Percentiles rank a stretch among this genome's conserved stretches.
Evolutionary conservation across 2,797 vertebrate genomes (phyloP).

Genomic region (Pseudopleuronectes americanus): DNA sequence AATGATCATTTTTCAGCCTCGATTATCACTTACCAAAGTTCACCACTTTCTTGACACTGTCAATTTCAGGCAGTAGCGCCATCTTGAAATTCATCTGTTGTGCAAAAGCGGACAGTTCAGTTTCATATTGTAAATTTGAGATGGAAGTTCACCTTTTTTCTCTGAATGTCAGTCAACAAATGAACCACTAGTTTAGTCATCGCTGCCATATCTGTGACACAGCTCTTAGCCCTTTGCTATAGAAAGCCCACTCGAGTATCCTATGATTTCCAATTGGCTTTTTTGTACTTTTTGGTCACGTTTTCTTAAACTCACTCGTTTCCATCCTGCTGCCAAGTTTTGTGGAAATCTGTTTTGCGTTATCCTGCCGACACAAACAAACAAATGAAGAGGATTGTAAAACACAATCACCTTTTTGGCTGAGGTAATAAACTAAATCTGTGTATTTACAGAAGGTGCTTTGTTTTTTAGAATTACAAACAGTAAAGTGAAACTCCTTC

Average conservation of each 20-base stretch:
- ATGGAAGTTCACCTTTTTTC: conserved; percentile 8
- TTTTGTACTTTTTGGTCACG: conserved; percentile 45
- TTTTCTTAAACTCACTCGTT: conserved; percentile 50
- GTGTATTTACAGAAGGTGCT: conserved; percentile 39
- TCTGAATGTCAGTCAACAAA: too few relatives aligned
- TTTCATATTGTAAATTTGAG: conserved; percentile 1
- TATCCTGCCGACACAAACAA: too few relatives aligned
- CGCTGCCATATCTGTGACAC: conserved; percentile 30
- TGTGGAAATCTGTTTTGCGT: too few relatives aligned
- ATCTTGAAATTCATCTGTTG: conserved; percentile 13
- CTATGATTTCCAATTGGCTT: conserved; percentile 63
- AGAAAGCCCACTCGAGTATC: conserved; percentile 57
- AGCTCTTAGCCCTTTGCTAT: conserved; percentile 26
- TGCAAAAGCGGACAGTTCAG: conserved; percentile 18
- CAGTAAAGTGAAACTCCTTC: conserved; percentile 42
- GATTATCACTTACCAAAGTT: conserved; percentile 61
- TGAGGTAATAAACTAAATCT: conserved; percentile 18
- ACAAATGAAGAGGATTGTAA: neutral
- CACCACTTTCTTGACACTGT: conserved; percentile 20
- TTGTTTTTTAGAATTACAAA: conserved; percentile 28
- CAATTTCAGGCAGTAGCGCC: conserved; percentile 35
- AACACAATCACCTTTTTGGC: conserved; percentile 18
- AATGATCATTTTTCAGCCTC: conserved; percentile 40
- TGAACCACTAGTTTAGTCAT: conserved; percentile 34
- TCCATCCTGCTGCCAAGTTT: conserved; percentile 4